Base-by-base conservation (phyloP, 1,140 invertebrate genomes). In the Ericerus pela region DNA sequence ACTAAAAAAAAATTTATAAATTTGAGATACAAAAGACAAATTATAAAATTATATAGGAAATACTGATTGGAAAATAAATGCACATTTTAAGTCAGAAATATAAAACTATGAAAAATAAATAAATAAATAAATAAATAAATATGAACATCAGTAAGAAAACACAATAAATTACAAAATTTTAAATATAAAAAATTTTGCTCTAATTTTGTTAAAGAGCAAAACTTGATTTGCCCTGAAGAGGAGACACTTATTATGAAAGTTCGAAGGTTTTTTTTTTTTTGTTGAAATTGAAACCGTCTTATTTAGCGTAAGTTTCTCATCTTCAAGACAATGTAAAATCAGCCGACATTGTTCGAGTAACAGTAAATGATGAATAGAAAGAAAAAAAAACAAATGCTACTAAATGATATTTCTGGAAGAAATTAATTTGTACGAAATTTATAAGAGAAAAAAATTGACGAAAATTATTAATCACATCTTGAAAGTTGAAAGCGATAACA, bases 11-110 rank as follows among this genome's bases (percentile, higher is more conserved):
- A 47, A n/a, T n/a, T n/a, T n/a, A 22, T 24, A 47, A 47, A 47
- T 47, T 47, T 47, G 41, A 47, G 41, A 47, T 47, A n/a, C n/a
- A n/a, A n/a, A n/a, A n/a, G n/a, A 14, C 41, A 47, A 47, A 47
- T 24, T 47, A 24, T 47, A 47, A 47, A 47, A 47, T 5, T 47
- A 47, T 47, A 47, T 24, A 47, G 22, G 22, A 20, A 47, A 47
- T 24, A 22, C 41, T 41, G 37, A 24, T 24, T 47, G 41, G 41
- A 47, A 47, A 47, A 47, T 47, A 47, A 47, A 47, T 47, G 41
- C 41, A 47, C 36, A 47, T 47, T 47, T 47, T 16, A 47, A 47
- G 10, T 47, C 41, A 24, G 11, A 47, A 47, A 47, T 12, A 24
- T 5, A 10, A 47, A 47, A 20, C 3, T 47, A 47, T n/a, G n/a